Evolutionary conservation across 2,797 vertebrate species (phyloP).

Genomic region (Chlorospingus semifuscus): DNA sequence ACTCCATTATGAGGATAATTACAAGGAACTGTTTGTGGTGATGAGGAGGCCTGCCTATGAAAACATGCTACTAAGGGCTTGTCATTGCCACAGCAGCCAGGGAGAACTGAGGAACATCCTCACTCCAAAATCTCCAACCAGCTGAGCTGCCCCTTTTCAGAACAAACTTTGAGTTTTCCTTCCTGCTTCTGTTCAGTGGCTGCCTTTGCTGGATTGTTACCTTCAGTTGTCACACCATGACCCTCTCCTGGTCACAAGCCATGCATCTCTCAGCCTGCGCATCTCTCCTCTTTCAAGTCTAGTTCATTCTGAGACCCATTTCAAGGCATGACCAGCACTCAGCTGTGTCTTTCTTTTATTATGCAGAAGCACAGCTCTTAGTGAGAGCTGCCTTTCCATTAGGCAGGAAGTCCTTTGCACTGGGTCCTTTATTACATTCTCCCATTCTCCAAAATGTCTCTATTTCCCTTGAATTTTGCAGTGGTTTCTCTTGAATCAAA

Average conservation of each 20-base stretch:
- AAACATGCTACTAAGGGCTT: background rate
- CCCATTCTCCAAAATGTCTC: background rate
- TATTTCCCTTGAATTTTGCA: background rate
- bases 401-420: background rate
- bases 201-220: background rate
- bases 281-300: background rate
- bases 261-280: background rate
- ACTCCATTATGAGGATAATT: accelerated
- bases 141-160: background rate
- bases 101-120: background rate
- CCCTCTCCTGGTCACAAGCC: background rate
- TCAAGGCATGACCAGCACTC: background rate
- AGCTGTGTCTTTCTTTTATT: background rate
- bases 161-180: background rate
- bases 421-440: background rate
- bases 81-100: background rate
- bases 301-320: background rate
- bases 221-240: accelerated
- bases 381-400: background rate
- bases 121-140: background rate
- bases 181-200: background rate
- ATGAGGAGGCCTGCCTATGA: background rate
- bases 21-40: background rate
- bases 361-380: background rate
- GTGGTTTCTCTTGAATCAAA: background rate